Percentiles rank a stretch among this genome's conserved stretches.
phyloP scores from a whole-genome alignment of 2,113 vertebrate genomes.

The Cisticola juncidis region DNA sequence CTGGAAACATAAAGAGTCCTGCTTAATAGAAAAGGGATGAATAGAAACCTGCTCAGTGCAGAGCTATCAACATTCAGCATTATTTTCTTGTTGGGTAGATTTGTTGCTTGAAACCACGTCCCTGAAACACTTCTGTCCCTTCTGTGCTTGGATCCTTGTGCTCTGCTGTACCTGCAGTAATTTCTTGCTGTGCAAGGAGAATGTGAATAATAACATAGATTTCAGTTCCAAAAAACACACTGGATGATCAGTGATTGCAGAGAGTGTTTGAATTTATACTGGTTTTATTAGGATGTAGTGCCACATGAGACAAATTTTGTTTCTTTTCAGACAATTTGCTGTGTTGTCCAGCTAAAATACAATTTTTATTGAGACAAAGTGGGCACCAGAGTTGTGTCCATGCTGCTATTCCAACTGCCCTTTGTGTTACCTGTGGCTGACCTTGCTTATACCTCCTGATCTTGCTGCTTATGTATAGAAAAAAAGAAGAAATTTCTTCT shows the following conservation, averaged over 20 bases:
- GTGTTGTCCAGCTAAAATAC: neutral
- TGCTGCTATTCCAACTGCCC: neutral
- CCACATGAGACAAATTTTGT: neutral
- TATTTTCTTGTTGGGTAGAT: neutral
- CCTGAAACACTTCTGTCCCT: neutral
- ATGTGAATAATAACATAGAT: neutral
- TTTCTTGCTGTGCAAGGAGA: neutral
- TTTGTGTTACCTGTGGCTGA: neutral
- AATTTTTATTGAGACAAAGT: neutral
- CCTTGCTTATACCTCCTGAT: neutral
- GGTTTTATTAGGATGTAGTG: neutral
- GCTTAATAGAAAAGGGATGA: neutral
- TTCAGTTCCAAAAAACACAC: neutral
- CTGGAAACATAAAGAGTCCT: neutral
- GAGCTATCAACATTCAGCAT: neutral
- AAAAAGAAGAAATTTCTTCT: neutral
- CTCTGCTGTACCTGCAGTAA: neutral
- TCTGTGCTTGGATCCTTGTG: neutral
- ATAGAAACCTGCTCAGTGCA: neutral
- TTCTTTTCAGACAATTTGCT: neutral
- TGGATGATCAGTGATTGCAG: neutral
- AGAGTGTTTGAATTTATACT: neutral
- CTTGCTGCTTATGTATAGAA: neutral
- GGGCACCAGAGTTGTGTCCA: neutral
- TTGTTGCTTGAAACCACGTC: neutral